These are phyloP conservation scores for Distichodus sexfasciatus DNA, from an alignment of 2,797 vertebrate species.

Conservation along the genomic window DNA sequence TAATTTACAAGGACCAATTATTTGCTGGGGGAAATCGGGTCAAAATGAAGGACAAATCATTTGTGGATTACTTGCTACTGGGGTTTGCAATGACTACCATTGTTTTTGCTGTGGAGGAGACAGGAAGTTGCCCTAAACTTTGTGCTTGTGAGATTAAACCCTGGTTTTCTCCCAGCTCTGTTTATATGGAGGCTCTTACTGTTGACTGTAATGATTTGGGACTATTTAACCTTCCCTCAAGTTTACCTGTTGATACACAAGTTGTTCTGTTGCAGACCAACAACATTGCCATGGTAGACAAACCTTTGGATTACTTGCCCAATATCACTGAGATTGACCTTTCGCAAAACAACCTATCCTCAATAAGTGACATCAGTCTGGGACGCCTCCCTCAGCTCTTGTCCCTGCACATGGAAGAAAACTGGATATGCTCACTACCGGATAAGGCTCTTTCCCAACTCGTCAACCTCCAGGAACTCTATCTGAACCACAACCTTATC, in stretches of 20 bases:
- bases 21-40: slow-evolving; percentile 72
- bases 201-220: slow-evolving; percentile 96
- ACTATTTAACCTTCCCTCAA: slow-evolving; percentile 81
- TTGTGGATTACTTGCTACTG: slow-evolving; percentile 85
- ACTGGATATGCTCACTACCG: slow-evolving; percentile 87
- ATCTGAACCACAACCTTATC: slow-evolving; percentile 96
- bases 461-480: slow-evolving; percentile 93
- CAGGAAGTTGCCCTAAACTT: slow-evolving; percentile 83
- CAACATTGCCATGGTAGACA: slow-evolving; percentile 87
- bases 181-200: slow-evolving; percentile 93
- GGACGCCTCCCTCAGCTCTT: slow-evolving; percentile 83
- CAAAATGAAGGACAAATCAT: slow-evolving; percentile 94
- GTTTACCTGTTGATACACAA: slow-evolving; percentile 86
- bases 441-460: slow-evolving; percentile 84
- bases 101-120: slow-evolving; percentile 81
- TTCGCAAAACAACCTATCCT: slow-evolving; percentile 96
- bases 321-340: slow-evolving; percentile 97
- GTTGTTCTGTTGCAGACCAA: slow-evolving; percentile 95
- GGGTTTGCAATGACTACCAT: slow-evolving; percentile 82
- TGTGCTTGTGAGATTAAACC: slow-evolving; percentile 93
- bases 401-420: slow-evolving; percentile 95
- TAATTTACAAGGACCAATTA: slow-evolving; percentile 73
- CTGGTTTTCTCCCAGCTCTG: slow-evolving; percentile 95
- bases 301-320: slow-evolving; percentile 82
- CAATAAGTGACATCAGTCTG: slow-evolving; percentile 82